phyloP scores from a whole-genome alignment of 1,140 invertebrate genomes.

The Phocides pigmalion region DNA sequence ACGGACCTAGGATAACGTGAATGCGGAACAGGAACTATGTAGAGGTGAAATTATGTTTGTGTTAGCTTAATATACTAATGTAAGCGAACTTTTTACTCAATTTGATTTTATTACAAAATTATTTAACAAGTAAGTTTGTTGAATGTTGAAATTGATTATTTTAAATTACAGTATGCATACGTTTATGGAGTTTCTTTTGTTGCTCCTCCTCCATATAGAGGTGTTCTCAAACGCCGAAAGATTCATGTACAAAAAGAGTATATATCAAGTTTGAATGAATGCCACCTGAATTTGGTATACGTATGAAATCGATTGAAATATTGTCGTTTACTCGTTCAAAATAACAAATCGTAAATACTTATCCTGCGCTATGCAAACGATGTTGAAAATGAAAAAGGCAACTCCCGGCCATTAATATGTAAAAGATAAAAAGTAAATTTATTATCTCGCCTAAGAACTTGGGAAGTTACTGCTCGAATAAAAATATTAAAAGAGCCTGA shows the following conservation, averaged over 20 bases:
- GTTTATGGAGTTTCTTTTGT: no score
- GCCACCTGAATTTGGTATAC: no score
- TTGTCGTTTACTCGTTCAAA: slow-evolving; percentile 7
- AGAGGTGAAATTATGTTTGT: background rate
- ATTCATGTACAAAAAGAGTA: no score
- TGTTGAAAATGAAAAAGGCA: slow-evolving; percentile 23
- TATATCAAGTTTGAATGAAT: no score
- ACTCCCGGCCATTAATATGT: slow-evolving; percentile 39
- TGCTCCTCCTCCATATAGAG: no score
- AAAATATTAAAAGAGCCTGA: slow-evolving; percentile 36
- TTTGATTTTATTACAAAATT: no score
- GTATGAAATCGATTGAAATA: no score
- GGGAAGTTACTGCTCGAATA: slow-evolving; percentile 28
- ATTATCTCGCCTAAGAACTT: slow-evolving; percentile 40
- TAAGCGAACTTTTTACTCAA: background rate
- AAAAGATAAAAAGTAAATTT: slow-evolving; percentile 45
- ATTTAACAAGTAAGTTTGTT: no score
- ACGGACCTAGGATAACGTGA: background rate
- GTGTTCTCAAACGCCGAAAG: no score
- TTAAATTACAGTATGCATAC: no score
- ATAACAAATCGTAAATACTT: no score
- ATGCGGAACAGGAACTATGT: background rate
- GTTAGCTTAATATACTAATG: background rate
- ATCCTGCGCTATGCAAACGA: slow-evolving; percentile 4
- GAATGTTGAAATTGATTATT: no score